Conservation (phyloP, 2,888 invertebrate genomes). For the Zygogramma bicolorata region DNA sequence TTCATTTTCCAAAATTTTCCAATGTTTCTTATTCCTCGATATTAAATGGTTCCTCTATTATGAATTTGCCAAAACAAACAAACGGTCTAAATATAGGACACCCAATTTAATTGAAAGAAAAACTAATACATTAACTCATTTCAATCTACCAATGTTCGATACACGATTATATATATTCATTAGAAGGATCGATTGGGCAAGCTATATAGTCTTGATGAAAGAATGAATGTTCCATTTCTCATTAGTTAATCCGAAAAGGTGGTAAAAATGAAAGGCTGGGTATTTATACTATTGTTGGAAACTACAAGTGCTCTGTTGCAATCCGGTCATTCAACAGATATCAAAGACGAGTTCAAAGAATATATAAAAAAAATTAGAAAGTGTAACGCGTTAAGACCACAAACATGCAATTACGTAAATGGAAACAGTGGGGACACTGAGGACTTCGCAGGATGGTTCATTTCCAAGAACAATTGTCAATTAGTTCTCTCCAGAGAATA, state of each 20-base stretch:
- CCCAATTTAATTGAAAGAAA: too few species aligned
- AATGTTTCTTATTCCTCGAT: too few species aligned
- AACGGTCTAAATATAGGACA: too few species aligned
- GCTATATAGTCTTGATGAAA: background rate
- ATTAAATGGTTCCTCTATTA: too few species aligned
- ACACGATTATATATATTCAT: too few species aligned
- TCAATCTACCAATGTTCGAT: too few species aligned
- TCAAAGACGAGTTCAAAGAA: background rate
- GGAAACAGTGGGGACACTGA: background rate
- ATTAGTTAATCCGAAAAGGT: background rate
- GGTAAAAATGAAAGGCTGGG: background rate
- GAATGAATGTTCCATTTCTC: background rate
- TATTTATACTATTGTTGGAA: background rate
- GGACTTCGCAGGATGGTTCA: slow-evolving; percentile 12
- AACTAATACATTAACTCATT: too few species aligned
- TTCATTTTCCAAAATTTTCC: too few species aligned
- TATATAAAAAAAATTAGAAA: background rate
- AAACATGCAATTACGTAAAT: background rate
- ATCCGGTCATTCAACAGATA: background rate
- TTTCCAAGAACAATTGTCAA: slow-evolving; percentile 9
- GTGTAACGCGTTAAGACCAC: background rate
- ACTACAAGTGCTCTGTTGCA: background rate
- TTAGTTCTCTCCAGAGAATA: background rate
- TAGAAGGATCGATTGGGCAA: background rate
- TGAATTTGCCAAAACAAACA: too few species aligned